Percentiles rank a stretch among this genome's conserved stretches.
phyloP scores from a whole-genome alignment of 2,113 vertebrate species.

The Chloebia gouldiae region DNA sequence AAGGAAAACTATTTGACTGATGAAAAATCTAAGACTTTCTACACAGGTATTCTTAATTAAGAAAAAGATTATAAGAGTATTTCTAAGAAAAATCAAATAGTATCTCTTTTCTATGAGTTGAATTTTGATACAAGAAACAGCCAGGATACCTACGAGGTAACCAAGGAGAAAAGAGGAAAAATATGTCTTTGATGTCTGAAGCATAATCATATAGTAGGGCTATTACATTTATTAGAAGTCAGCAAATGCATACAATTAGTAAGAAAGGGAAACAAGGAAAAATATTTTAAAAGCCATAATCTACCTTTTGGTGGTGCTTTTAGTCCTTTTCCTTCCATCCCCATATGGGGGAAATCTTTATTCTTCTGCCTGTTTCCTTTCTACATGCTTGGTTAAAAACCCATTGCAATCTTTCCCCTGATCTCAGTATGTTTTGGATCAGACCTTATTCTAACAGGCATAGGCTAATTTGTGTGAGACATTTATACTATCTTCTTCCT shows the following conservation, averaged over 20 bases:
- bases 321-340: not conserved
- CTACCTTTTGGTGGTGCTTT: not conserved
- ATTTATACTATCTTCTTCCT: conserved; percentile 11
- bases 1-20: not conserved
- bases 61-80: not conserved
- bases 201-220: not conserved
- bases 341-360: not conserved
- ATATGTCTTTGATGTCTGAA: not conserved
- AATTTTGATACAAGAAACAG: not conserved
- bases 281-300: not conserved
- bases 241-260: not conserved
- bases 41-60: not conserved
- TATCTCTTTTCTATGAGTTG: not conserved
- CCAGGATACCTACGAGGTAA: not conserved
- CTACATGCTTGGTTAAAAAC: not conserved
- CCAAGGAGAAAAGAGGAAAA: not conserved
- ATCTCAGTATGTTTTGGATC: conserved; percentile 1
- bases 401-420: not conserved
- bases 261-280: not conserved
- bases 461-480: not conserved
- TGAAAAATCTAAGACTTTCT: not conserved
- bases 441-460: not conserved
- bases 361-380: not conserved
- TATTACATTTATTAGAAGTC: not conserved
- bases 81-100: not conserved